These are phyloP conservation scores for Autographa gamma DNA, from an alignment of 2,888 invertebrate species.

Conservation along the genomic window DNA sequence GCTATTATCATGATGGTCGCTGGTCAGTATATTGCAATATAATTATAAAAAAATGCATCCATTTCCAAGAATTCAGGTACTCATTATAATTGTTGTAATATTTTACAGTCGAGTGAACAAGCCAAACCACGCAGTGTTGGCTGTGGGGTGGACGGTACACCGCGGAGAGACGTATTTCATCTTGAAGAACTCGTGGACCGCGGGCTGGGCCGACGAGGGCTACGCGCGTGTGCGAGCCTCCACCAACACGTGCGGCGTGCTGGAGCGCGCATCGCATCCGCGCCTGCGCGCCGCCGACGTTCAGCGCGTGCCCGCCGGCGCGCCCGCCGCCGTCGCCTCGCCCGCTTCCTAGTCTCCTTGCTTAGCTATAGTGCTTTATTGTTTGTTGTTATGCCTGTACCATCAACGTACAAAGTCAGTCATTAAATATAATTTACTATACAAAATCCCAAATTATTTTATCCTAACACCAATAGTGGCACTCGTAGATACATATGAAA, in stretches of 20 bases:
- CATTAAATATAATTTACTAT: constrained; percentile 33
- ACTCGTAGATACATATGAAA: no score
- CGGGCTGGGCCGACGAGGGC: constrained; percentile 76
- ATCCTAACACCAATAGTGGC: no score
- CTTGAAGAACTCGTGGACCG: constrained; percentile 81
- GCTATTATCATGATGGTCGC: constrained; percentile 74
- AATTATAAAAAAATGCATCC: neutral
- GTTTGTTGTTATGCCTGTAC: constrained; percentile 20
- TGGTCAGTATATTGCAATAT: constrained; percentile 66
- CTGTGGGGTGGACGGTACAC: constrained; percentile 78
- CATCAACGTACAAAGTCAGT: constrained; percentile 20
- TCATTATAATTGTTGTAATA: neutral
- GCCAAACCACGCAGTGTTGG: constrained; percentile 77
- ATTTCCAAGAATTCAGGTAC: neutral
- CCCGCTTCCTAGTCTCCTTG: constrained; percentile 11
- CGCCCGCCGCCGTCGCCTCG: constrained; percentile 23
- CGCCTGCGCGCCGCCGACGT: constrained; percentile 69
- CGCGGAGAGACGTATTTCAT: constrained; percentile 75
- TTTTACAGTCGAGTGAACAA: constrained; percentile 64
- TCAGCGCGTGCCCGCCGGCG: constrained; percentile 52
- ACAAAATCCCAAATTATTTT: neutral
- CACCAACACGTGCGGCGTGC: constrained; percentile 80
- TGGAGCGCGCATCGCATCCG: constrained; percentile 72
- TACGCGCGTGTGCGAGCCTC: constrained; percentile 74
- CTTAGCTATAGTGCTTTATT: neutral